phyloP scores from a whole-genome alignment of 2,797 vertebrate species.

The Hemibagrus guttatus region DNA sequence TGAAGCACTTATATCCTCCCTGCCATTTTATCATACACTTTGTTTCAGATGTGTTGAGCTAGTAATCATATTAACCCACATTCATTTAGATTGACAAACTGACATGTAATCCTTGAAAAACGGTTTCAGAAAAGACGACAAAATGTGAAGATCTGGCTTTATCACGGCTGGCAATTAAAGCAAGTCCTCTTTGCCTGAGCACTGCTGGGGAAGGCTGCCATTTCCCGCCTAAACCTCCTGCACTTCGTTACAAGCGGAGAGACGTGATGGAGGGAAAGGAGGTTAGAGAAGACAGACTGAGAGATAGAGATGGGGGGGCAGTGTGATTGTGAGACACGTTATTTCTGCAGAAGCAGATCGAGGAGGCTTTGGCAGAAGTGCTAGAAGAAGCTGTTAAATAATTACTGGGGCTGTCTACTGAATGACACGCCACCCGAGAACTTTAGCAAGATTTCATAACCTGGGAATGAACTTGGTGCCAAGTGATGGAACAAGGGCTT shows the following conservation, averaged over 20 bases:
- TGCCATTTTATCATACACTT: neutral
- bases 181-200: slow-evolving; percentile 11
- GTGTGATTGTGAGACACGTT: slow-evolving; percentile 36
- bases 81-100: neutral
- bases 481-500: slow-evolving; percentile 10
- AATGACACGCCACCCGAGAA: slow-evolving; percentile 46
- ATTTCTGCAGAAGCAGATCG: slow-evolving; percentile 45
- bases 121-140: neutral
- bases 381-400: slow-evolving; percentile 50
- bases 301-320: slow-evolving; percentile 40
- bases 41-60: neutral
- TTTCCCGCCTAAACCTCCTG: slow-evolving; percentile 27
- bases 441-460: slow-evolving; percentile 41
- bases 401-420: slow-evolving; percentile 45
- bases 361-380: slow-evolving; percentile 48
- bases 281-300: slow-evolving; percentile 15
- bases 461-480: slow-evolving; percentile 34
- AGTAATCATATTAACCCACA: neutral
- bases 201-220: slow-evolving; percentile 7
- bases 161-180: slow-evolving; percentile 26
- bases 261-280: slow-evolving; percentile 49
- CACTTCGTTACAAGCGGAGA: slow-evolving; percentile 40
- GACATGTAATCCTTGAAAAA: neutral
- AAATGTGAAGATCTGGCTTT: slow-evolving; percentile 17
- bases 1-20: neutral